phyloP scores from a whole-genome alignment of 2,113 vertebrate species.

The Tautogolabrus adspersus region DNA sequence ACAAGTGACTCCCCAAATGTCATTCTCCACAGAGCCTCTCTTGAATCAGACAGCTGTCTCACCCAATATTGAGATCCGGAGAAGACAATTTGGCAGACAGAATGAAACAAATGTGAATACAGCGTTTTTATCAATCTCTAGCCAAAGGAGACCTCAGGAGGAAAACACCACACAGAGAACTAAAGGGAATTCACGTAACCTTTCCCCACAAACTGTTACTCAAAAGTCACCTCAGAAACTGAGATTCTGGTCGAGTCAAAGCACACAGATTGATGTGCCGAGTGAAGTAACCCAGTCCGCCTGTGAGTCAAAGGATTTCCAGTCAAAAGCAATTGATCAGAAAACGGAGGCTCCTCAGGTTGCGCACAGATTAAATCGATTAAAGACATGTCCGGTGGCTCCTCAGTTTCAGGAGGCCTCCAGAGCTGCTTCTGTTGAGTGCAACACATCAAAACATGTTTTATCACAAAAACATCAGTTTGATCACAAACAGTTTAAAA shows the following conservation, averaged over 20 bases:
- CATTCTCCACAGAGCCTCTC: constrained; percentile 16
- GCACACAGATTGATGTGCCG: constrained; percentile 26
- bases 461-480: constrained; percentile 1
- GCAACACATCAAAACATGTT: constrained; percentile 14
- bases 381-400: constrained; percentile 38
- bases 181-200: constrained; percentile 4
- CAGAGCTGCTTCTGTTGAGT: neutral
- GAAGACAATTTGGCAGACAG: constrained; percentile 7
- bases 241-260: constrained; percentile 24
- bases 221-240: constrained; percentile 31
- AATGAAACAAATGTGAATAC: constrained; percentile 12
- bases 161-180: constrained; percentile 14
- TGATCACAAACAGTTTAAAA: neutral
- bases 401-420: constrained; percentile 24
- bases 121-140: constrained; percentile 6
- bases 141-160: constrained; percentile 8
- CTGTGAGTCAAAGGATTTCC: constrained; percentile 50
- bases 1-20: neutral
- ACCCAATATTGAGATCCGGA: constrained; percentile 31
- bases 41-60: constrained; percentile 7
- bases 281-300: constrained; percentile 30
- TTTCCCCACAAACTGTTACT: constrained; percentile 16
- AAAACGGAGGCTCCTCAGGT: constrained; percentile 6
- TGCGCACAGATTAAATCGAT: constrained; percentile 33
- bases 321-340: constrained; percentile 45